Base-by-base conservation (phyloP, 1,140 invertebrate genomes). In the Medauroidea extradentata region DNA sequence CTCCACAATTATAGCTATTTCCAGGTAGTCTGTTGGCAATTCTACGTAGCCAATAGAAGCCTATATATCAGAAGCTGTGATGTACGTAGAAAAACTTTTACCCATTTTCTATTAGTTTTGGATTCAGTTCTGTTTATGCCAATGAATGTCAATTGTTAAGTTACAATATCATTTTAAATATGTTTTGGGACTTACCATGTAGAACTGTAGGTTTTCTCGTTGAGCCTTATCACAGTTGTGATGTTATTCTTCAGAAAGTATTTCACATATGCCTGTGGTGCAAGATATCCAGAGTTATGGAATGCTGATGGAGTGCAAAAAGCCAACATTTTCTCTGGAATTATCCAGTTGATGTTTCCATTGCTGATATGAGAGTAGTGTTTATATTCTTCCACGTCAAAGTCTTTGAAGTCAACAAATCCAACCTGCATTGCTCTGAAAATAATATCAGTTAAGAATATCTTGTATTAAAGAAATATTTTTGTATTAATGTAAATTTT, bases 301-400 rank as follows among this genome's bases (percentile, higher is more conserved):
- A n/a, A 19, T 29, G 4, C 18, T 21, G 51, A 59, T 14, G 97
- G 97, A 1, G 96, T 96, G 78, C 94, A 98, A 78, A 99, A 99
- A 13, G 95, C 96, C 57, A 99, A 83, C 78, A 98, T 96, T 79
- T 99, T 99, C 57, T 88, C 86, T 7, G 97, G 97, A 41, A 99
- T 82, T 68, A 99, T 96, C 97, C 97, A 99, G 80, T 99, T 99
- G 51, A 99, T 85, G 75, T 99, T 97, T 21, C 97, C 97, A 78
- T 98, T 97, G 77, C 98, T 92, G 18, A 99, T 96, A 80, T 90
- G 88, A 86, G 95, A 91, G 78, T 92, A 94, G 75, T 87, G 86
- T 74, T 98, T 91, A 78, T 99, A 99, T 74, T 99, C 94, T 44
- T 94, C 87, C 3, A 90, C 83, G 81, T 98, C 89, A 77, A 99